These are phyloP conservation scores for Agonum fuliginosum DNA, from an alignment of 2,888 invertebrate genomes.

Conservation along the genomic window DNA sequence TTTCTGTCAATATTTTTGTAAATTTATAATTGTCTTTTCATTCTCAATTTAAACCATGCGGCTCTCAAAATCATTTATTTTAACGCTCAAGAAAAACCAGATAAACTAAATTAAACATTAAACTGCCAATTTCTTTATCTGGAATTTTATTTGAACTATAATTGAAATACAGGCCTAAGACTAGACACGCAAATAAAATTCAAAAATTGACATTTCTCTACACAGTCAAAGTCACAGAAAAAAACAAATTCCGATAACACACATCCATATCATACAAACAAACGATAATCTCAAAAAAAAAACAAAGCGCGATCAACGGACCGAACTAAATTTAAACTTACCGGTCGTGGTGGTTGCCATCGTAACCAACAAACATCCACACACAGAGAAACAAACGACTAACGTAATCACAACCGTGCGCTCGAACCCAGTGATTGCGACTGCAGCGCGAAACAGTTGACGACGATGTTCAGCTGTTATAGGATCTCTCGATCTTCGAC, in stretches of 20 bases:
- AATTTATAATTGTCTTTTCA: too few relatives aligned
- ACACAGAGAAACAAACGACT: constrained; percentile 35
- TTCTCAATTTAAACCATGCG: too few relatives aligned
- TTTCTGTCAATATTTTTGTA: too few relatives aligned
- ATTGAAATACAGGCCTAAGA: not conserved
- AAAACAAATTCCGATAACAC: constrained; percentile 23
- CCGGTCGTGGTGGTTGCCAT: constrained; percentile 54
- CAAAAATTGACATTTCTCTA: too few relatives aligned
- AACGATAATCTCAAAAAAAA: not conserved
- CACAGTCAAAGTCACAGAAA: not conserved
- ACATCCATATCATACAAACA: constrained; percentile 21
- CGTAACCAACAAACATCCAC: constrained; percentile 16
- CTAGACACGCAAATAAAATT: too few relatives aligned
- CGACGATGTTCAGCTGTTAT: not conserved
- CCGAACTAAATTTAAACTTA: constrained; percentile 50
- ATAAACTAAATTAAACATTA: too few relatives aligned
- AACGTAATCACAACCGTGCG: constrained; percentile 1
- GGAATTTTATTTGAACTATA: not conserved
- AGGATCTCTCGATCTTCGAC: constrained; percentile 13
- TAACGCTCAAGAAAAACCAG: too few relatives aligned
- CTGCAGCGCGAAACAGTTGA: constrained; percentile 8
- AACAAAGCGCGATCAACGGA: not conserved
- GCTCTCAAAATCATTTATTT: too few relatives aligned
- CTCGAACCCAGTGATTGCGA: too few relatives aligned
- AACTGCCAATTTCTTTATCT: too few relatives aligned